phyloP scores from a whole-genome alignment of 53 echinoderm and acorn worm genomes.

The Astropecten irregularis region DNA sequence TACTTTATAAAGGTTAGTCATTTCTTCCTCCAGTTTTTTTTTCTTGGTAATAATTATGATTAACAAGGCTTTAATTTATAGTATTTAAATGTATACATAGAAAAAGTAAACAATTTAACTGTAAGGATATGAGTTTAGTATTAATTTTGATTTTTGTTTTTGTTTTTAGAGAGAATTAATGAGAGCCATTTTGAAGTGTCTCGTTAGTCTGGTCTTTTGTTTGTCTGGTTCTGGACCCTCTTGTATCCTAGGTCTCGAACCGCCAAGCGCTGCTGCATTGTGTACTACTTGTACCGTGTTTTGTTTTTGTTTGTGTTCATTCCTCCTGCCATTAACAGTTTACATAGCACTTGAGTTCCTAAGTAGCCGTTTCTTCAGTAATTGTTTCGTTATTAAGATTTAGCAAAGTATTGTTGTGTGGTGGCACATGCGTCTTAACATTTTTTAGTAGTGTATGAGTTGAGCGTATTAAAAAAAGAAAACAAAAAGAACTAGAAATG shows the following conservation, averaged over 20 bases:
- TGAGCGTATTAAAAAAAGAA: neutral
- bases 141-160: neutral
- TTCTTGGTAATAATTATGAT: neutral
- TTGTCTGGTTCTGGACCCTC: too few relatives aligned
- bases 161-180: neutral
- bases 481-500: too few relatives aligned
- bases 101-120: slow-evolving; percentile 17
- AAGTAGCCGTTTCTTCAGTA: neutral
- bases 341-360: neutral
- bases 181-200: neutral
- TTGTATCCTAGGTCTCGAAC: too few relatives aligned
- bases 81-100: slow-evolving; percentile 42
- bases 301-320: neutral
- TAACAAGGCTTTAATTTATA: slow-evolving; percentile 48
- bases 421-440: neutral
- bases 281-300: neutral
- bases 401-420: neutral
- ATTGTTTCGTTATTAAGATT: neutral
- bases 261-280: slow-evolving; percentile 19
- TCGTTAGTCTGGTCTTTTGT: too few relatives aligned
- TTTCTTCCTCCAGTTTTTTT: neutral
- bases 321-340: neutral
- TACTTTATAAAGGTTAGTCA: too few relatives aligned
- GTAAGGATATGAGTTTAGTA: neutral
- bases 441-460: neutral